Evolutionary conservation across 2,888 invertebrate species (phyloP), one percentile per base, ranked within the genome.

Genomic region (Lomographa bimaculata): DNA sequence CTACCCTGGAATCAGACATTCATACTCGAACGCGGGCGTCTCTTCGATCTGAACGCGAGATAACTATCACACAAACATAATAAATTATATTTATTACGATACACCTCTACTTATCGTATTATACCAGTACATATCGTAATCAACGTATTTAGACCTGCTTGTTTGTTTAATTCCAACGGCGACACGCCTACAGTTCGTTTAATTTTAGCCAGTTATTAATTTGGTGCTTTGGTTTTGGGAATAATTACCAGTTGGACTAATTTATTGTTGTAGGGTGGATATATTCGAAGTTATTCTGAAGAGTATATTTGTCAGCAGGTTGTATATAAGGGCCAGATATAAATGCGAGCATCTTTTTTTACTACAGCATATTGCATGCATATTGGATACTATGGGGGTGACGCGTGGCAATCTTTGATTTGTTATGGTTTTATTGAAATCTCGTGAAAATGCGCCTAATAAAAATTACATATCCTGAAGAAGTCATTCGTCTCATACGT

Each of bases 21-120:
- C 62, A 46, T 52, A 38, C 50, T 46, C 38, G 62, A 67, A 63
- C 54, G 68, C 80, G 71, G 78, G 81, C 79, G 83, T 77, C 79
- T 72, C 75, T 8, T 8, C 71, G 71, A 83, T 85, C 76, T 67
- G 57, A 69, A 59, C 66, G 46, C 57, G 57, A 71, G 86, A 87
- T 86, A 75, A 77, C 69, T 68, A 68, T 52, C 67, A 76, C 67
- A 83, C 72, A 79, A 82, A 84, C 84, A 80, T 82, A 79, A 84
- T 89, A 86, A 87, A 86, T 87, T 80, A 85, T 79, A 81, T 85
- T 85, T 87, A 87, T 86, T 85, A 80, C 85, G 72, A 76, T 78
- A 80, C 77, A 80, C 36, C 26, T 32, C 25, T 27, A 36, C 32
- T 41, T 41, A 41, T 41, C 23, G 34, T 35, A 41, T 20, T 35